Percentiles rank a stretch among this genome's conserved stretches.
These are phyloP conservation scores for Labeo calbasu DNA, from an alignment of 2,797 vertebrate species.

Conservation along the genomic window DNA sequence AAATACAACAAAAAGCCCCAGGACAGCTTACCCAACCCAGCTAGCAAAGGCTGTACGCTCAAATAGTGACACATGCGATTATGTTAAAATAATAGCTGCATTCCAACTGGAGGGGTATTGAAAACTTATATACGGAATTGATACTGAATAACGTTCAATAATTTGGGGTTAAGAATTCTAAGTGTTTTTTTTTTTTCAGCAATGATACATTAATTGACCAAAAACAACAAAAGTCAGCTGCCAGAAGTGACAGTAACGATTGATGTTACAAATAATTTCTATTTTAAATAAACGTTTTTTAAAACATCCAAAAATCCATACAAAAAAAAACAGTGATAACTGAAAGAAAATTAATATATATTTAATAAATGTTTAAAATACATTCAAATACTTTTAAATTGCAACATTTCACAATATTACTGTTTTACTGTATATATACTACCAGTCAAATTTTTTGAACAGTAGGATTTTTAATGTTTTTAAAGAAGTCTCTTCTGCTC, in stretches of 20 bases:
- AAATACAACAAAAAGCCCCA: not conserved
- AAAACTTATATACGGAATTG: not conserved
- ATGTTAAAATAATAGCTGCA: not conserved
- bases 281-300: not conserved
- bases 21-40: not conserved
- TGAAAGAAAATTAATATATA: not conserved
- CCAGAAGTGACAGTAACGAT: not conserved
- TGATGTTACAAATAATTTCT: not conserved
- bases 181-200: not conserved
- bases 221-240: not conserved
- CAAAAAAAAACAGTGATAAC: not conserved
- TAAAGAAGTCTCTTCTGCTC: too few species aligned
- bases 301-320: not conserved
- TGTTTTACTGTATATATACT: not conserved
- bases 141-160: not conserved
- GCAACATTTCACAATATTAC: not conserved
- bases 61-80: not conserved
- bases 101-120: not conserved
- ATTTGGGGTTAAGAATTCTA: not conserved
- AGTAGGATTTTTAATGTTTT: too few species aligned
- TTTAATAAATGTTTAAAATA: not conserved
- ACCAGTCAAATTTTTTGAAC: too few species aligned
- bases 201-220: not conserved
- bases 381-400: not conserved
- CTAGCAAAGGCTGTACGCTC: not conserved